Evolutionary conservation across 2,888 invertebrate species (phyloP).

Genomic region (Zhuqinia jingwanae): DNA sequence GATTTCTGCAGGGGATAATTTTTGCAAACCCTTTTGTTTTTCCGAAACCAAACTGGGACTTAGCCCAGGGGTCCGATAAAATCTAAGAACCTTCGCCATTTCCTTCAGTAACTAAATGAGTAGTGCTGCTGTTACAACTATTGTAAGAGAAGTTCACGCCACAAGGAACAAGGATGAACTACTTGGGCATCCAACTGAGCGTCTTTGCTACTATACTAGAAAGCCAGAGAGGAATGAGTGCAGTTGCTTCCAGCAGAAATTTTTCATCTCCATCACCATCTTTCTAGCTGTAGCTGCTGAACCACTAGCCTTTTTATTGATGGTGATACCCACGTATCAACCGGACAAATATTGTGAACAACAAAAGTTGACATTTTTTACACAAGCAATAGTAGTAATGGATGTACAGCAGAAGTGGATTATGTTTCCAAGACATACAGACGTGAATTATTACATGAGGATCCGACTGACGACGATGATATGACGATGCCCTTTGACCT

Average conservation of each 20-base stretch:
- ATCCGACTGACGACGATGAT: background rate
- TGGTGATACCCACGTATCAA: too few species aligned
- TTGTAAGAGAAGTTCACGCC: background rate
- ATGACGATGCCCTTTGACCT: conserved; percentile 41
- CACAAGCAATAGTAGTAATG: background rate
- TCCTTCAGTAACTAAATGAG: conserved; percentile 1
- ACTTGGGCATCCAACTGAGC: background rate
- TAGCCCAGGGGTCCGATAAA: conserved; percentile 80
- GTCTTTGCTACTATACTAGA: background rate
- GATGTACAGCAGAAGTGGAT: too few species aligned
- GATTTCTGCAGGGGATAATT: conserved; percentile 80
- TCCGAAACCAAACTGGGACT: conserved; percentile 79
- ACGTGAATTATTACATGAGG: conserved; percentile 1
- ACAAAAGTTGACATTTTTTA: background rate
- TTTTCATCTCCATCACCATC: background rate
- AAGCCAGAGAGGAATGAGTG: background rate
- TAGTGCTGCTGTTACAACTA: background rate
- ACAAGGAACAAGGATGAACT: conserved; percentile 14
- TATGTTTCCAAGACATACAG: background rate
- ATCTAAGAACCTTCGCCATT: conserved; percentile 78
- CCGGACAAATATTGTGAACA: background rate
- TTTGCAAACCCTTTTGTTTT: conserved; percentile 79
- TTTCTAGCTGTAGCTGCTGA: too few species aligned
- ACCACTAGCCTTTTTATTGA: too few species aligned
- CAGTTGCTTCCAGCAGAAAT: background rate